Percentiles rank a stretch among this genome's conserved stretches.
Conservation (phyloP, 2,797 vertebrate species). For the Erithacus rubecula region DNA sequence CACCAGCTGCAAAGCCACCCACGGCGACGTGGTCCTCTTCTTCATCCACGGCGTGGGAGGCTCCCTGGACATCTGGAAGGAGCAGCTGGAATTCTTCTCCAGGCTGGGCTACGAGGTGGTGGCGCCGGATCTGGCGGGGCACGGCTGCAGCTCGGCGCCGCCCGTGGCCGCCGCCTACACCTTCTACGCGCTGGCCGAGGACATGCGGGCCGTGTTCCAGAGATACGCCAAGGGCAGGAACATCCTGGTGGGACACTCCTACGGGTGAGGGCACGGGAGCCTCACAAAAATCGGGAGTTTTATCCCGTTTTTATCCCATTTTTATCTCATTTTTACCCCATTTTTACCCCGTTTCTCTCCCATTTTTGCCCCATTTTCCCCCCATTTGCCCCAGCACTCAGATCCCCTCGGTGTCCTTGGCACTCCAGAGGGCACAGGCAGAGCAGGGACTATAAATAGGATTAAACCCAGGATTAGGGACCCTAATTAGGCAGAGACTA, state of each 20-base stretch:
- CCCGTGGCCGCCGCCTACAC: conserved; percentile 94
- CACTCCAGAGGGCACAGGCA: not conserved
- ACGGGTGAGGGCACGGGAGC: not conserved
- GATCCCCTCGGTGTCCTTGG: not conserved
- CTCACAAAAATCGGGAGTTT: no score
- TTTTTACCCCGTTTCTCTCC: no score
- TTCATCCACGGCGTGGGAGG: conserved; percentile 96
- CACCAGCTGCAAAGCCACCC: conserved; percentile 91
- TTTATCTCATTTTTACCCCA: no score
- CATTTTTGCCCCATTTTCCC: no score
- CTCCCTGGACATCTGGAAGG: conserved; percentile 95
- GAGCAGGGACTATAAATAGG: conserved; percentile 19
- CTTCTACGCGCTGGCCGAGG: conserved; percentile 94
- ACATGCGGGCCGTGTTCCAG: conserved; percentile 92
- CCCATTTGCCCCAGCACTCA: not conserved
- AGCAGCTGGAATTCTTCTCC: conserved; percentile 94
- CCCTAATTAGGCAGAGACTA: not conserved
- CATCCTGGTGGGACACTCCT: conserved; percentile 88
- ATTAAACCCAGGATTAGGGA: not conserved
- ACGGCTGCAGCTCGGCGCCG: conserved; percentile 89
- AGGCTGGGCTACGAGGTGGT: conserved; percentile 94
- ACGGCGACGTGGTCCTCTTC: conserved; percentile 91
- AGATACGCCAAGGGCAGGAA: conserved; percentile 92
- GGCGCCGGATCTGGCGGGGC: conserved; percentile 91
- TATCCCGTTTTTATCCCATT: no score